Percentiles rank a stretch among this genome's conserved stretches.
Evolutionary conservation across 2,113 vertebrate species (phyloP).

Genomic region (Crypturellus undulatus): DNA sequence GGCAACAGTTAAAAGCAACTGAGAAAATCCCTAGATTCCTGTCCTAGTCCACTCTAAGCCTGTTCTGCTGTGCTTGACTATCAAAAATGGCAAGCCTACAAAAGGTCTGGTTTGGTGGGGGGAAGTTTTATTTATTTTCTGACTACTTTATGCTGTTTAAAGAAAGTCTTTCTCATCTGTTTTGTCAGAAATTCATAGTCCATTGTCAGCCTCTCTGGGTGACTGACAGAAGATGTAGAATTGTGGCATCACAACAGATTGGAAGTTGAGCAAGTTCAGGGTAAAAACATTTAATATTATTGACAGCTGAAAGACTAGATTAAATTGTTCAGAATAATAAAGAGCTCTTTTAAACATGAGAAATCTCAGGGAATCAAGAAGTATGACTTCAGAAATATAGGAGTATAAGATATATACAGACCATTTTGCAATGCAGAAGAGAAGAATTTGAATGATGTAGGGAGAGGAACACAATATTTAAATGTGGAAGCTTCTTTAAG

Average conservation of each 20-base stretch:
- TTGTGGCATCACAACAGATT: conserved; percentile 53
- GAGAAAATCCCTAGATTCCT: background rate
- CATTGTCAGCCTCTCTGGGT: conserved; percentile 49
- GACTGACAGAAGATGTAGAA: conserved; percentile 54
- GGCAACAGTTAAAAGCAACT: too few species aligned
- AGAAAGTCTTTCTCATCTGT: conserved; percentile 53
- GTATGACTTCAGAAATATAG: background rate
- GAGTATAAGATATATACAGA: background rate
- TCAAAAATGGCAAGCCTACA: background rate
- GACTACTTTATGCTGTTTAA: background rate
- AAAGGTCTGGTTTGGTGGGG: background rate
- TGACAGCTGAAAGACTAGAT: background rate
- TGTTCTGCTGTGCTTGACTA: background rate
- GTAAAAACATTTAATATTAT: conserved; percentile 59
- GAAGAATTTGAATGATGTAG: background rate
- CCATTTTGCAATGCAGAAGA: background rate
- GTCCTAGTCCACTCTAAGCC: background rate
- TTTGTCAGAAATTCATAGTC: conserved; percentile 57
- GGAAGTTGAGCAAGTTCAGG: conserved; percentile 57
- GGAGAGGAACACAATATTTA: background rate
- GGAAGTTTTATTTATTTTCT: conserved; percentile 6
- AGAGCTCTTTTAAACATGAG: background rate
- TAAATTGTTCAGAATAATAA: background rate
- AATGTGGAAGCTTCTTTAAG: background rate
- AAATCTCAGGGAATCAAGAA: background rate